Percentiles rank a stretch among this genome's conserved stretches.
phyloP scores from a whole-genome alignment of 2,888 invertebrate genomes.

The Kryphioiulus occultus region DNA sequence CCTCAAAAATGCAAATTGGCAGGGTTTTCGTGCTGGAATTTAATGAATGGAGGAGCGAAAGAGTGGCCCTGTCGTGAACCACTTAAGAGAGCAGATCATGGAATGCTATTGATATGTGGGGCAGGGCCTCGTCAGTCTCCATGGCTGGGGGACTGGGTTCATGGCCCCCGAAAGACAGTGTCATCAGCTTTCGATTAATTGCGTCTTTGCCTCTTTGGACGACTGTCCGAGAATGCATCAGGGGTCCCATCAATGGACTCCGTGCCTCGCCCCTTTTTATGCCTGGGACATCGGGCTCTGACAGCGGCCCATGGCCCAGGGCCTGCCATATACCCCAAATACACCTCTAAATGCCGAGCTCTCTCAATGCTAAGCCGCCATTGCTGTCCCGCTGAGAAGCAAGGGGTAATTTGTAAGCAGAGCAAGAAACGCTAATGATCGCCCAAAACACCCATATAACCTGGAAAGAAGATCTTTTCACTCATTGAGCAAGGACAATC shows the following conservation, averaged over 20 bases:
- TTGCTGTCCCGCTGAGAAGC: conserved; percentile 12
- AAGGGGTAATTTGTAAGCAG: conserved; percentile 16
- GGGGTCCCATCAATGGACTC: background rate
- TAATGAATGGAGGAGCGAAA: conserved; percentile 1
- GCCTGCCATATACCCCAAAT: background rate
- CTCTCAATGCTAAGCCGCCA: conserved; percentile 10
- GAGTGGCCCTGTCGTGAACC: conserved; percentile 9
- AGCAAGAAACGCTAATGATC: conserved; percentile 26
- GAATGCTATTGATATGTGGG: conserved; percentile 30
- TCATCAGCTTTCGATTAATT: conserved; percentile 22
- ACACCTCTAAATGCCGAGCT: background rate
- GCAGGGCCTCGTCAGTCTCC: background rate
- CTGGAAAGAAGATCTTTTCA: background rate
- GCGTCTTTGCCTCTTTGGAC: background rate
- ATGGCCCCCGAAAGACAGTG: conserved; percentile 15
- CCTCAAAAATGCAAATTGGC: background rate
- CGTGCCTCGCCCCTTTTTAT: conserved; percentile 4
- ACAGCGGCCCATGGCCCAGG: background rate
- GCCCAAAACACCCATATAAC: conserved; percentile 13
- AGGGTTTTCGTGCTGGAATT: conserved; percentile 17
- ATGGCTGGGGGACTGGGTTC: background rate
- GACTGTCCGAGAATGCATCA: background rate
- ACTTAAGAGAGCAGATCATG: background rate
- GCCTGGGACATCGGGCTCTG: background rate
- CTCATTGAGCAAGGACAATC: background rate